Conservation (phyloP, 2,797 vertebrate genomes). For the Brotula barbata region DNA sequence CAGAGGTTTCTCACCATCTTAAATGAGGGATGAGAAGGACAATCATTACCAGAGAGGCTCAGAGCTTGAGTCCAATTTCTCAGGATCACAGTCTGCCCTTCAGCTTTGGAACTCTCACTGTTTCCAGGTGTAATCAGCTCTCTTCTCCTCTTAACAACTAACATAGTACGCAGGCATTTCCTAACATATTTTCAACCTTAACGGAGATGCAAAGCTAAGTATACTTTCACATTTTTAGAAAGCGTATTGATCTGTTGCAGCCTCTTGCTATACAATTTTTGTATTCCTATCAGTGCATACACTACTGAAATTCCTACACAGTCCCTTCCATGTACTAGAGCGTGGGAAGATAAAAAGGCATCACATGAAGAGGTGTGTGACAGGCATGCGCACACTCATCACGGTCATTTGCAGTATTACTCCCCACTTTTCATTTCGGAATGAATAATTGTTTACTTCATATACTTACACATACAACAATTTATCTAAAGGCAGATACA, state of each 20-base stretch:
- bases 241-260: background rate
- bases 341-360: constrained; percentile 50
- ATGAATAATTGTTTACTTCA: constrained; percentile 4
- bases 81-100: background rate
- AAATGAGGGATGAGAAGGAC: background rate
- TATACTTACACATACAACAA: constrained; percentile 38
- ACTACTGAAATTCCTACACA: constrained; percentile 28
- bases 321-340: constrained; percentile 24
- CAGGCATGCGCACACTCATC: constrained; percentile 38
- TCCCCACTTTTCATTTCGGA: constrained; percentile 17
- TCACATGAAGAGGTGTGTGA: constrained; percentile 60
- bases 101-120: background rate
- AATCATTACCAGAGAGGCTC: background rate
- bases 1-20: background rate
- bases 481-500: constrained; percentile 18
- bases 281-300: constrained; percentile 5
- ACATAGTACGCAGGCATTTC: constrained; percentile 10
- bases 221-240: constrained; percentile 6
- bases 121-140: constrained; percentile 28
- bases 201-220: constrained; percentile 24
- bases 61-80: background rate
- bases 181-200: constrained; percentile 17
- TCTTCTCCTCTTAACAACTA: background rate
- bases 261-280: constrained; percentile 1
- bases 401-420: constrained; percentile 57